These are phyloP conservation scores for Cataglyphis altisquamis DNA, from an alignment of 2,888 invertebrate species.

Conservation along the genomic window DNA sequence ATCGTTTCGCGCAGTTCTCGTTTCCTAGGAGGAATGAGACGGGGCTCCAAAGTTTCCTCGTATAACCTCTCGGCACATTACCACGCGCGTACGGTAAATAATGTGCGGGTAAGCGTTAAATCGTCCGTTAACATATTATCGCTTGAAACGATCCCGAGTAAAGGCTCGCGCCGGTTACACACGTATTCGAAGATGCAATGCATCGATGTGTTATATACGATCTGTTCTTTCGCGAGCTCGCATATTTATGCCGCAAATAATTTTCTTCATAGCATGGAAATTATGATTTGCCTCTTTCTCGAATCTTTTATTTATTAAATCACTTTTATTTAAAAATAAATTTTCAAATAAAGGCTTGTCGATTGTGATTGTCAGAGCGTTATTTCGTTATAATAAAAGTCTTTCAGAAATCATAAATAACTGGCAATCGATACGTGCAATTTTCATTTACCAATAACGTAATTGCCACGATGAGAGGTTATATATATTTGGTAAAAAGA, in stretches of 20 bases:
- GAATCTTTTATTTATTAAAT: conserved; percentile 2
- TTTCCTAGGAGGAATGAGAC: conserved; percentile 60
- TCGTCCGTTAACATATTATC: conserved; percentile 77
- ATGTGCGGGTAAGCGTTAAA: conserved; percentile 71
- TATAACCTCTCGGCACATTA: conserved; percentile 62
- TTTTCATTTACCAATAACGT: neutral
- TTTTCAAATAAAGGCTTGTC: neutral
- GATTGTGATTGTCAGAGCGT: neutral
- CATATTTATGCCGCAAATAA: conserved; percentile 14
- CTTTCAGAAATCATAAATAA: conserved; percentile 13
- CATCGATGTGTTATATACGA: conserved; percentile 33
- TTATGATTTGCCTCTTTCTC: neutral
- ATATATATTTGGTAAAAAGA: neutral
- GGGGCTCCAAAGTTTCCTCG: conserved; percentile 70
- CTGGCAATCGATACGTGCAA: neutral
- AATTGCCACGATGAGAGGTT: neutral
- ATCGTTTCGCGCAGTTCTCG: conserved; percentile 48
- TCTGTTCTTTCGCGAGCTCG: conserved; percentile 1
- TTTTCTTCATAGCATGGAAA: neutral
- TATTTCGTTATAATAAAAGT: neutral
- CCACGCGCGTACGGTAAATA: conserved; percentile 69
- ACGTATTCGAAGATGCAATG: conserved; percentile 52
- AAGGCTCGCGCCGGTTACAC: conserved; percentile 52
- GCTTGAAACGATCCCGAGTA: conserved; percentile 64
- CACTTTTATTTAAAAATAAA: neutral